These are phyloP conservation scores for Leptobrachium ailaonicum DNA, from an alignment of 2,113 vertebrate species.

Conservation along the genomic window DNA sequence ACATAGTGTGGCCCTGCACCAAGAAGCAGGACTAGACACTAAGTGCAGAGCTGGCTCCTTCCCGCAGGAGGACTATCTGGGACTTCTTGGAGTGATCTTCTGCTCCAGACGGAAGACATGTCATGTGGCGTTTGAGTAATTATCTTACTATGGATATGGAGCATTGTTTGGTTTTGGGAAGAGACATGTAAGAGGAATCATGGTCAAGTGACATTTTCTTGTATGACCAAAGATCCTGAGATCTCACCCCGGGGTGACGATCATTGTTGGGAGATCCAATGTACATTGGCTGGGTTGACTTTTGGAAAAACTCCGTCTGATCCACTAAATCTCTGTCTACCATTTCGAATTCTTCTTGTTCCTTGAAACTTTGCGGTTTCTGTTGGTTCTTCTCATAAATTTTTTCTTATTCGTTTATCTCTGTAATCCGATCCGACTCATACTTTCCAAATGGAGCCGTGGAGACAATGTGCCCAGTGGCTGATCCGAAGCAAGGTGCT, in stretches of 20 bases:
- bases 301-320: too few relatives aligned
- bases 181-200: background rate
- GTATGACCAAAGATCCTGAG: background rate
- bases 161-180: background rate
- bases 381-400: too few relatives aligned
- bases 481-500: slow-evolving; percentile 92
- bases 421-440: too few relatives aligned
- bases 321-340: too few relatives aligned
- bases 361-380: too few relatives aligned
- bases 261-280: background rate
- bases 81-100: background rate
- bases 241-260: too few relatives aligned
- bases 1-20: background rate
- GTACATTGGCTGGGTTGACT: background rate
- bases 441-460: slow-evolving; percentile 80
- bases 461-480: slow-evolving; percentile 93
- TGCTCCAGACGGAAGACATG: background rate
- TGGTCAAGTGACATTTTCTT: background rate
- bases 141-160: background rate
- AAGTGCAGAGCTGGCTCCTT: background rate
- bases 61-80: background rate
- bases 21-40: background rate
- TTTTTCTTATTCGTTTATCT: too few relatives aligned
- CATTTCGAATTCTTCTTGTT: too few relatives aligned
- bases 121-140: background rate